These are phyloP conservation scores for Pagrus major DNA, from an alignment of 2,113 vertebrate species.

Conservation along the genomic window DNA sequence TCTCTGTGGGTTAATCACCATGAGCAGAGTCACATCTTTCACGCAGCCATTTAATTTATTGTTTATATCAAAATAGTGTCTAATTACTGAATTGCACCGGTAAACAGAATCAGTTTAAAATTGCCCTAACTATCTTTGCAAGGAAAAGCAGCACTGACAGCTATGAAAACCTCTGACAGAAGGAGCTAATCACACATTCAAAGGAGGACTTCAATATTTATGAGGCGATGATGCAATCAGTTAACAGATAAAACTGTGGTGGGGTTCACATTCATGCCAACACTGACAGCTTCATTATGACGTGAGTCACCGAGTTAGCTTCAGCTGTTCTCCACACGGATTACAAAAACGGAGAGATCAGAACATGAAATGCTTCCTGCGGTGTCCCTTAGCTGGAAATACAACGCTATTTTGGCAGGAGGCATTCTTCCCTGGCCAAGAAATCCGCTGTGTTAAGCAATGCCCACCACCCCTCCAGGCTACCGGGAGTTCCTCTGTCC, in stretches of 20 bases:
- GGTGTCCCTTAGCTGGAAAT: conserved; percentile 50
- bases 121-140: neutral
- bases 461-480: conserved; percentile 53
- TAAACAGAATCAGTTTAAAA: neutral
- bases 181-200: neutral
- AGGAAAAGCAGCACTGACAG: neutral
- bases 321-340: conserved; percentile 1
- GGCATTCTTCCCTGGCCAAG: conserved; percentile 43
- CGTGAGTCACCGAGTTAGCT: conserved; percentile 23
- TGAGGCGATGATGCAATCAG: conserved; percentile 6
- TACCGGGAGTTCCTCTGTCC: conserved; percentile 38
- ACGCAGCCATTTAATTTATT: neutral
- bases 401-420: conserved; percentile 54
- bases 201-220: neutral
- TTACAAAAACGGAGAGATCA: conserved; percentile 43
- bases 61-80: neutral
- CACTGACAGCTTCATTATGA: conserved; percentile 10
- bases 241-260: conserved; percentile 6
- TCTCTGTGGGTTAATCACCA: too few species aligned
- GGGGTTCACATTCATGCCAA: neutral
- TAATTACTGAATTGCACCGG: neutral
- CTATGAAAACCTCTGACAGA: neutral
- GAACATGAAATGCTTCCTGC: conserved; percentile 50
- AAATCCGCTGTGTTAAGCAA: conserved; percentile 51
- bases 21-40: neutral